phyloP scores from a whole-genome alignment of 2,888 invertebrate genomes.

The Aromia moschata region DNA sequence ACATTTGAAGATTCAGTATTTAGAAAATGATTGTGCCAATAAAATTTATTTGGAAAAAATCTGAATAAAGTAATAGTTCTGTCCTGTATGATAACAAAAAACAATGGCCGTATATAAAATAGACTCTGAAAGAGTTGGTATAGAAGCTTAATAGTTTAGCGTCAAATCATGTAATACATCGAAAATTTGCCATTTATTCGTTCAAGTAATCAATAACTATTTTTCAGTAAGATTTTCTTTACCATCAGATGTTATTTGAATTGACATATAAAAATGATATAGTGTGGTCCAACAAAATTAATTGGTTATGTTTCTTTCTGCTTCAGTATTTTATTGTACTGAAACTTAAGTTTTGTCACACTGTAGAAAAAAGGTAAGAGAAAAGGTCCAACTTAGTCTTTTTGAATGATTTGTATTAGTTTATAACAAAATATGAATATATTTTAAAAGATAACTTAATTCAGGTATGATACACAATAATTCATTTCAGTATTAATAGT shows the following conservation, averaged over 20 bases:
- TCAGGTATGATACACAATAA: no score
- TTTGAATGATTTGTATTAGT: no score
- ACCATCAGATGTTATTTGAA: neutral
- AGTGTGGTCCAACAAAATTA: neutral
- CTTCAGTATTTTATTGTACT: no score
- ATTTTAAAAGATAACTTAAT: no score
- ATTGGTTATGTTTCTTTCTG: no score
- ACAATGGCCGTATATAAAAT: conserved; percentile 39
- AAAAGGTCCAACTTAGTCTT: no score
- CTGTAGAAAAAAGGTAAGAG: no score
- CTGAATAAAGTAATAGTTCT: conserved; percentile 26
- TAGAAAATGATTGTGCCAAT: conserved; percentile 29
- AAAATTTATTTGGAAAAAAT: conserved; percentile 20
- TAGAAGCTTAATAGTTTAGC: conserved; percentile 56
- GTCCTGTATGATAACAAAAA: conserved; percentile 27
- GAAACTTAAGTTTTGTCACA: no score
- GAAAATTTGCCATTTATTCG: conserved; percentile 49
- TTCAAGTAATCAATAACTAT: conserved; percentile 19
- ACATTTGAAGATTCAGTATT: conserved; percentile 12
- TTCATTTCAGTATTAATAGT: conserved; percentile 10
- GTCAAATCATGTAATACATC: conserved; percentile 60
- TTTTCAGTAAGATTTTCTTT: conserved; percentile 1
- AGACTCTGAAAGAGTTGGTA: conserved; percentile 35
- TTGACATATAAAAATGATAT: neutral
- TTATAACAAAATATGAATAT: no score